Evolutionary conservation across 2,888 invertebrate species (phyloP).

Genomic region (Agrochola litura): DNA sequence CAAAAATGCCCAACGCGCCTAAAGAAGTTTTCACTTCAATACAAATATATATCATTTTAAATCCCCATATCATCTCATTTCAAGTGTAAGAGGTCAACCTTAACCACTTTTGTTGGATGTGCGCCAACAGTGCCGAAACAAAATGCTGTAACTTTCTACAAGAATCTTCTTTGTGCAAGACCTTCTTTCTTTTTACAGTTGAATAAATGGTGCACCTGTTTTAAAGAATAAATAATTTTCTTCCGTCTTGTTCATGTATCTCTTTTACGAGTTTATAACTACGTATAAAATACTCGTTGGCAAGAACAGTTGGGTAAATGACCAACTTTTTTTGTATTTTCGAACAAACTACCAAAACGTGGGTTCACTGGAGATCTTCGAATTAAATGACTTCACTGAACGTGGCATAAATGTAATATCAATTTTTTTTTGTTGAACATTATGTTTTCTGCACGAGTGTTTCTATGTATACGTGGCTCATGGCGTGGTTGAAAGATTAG

Average conservation of each 20-base stretch:
- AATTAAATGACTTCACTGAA: slow-evolving; percentile 9
- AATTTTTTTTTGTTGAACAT: slow-evolving; percentile 1
- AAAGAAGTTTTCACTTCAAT: too few species aligned
- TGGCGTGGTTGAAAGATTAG: slow-evolving; percentile 10
- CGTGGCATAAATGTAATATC: neutral
- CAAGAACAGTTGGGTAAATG: slow-evolving; percentile 8
- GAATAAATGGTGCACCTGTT: slow-evolving; percentile 48
- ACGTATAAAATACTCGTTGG: slow-evolving; percentile 3
- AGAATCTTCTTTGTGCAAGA: slow-evolving; percentile 19
- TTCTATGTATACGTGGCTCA: neutral
- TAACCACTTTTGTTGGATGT: slow-evolving; percentile 36
- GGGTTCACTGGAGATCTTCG: neutral
- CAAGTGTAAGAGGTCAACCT: slow-evolving; percentile 47
- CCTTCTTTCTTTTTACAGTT: slow-evolving; percentile 25
- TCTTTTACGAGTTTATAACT: slow-evolving; percentile 29
- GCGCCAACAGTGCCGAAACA: slow-evolving; percentile 46
- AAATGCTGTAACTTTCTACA: slow-evolving; percentile 42
- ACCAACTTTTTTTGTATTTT: neutral
- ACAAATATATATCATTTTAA: slow-evolving; percentile 25
- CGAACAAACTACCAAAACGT: neutral
- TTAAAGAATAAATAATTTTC: slow-evolving; percentile 18
- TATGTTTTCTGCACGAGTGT: neutral
- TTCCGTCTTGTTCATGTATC: slow-evolving; percentile 29
- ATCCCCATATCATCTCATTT: slow-evolving; percentile 33
- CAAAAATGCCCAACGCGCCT: too few species aligned